Evolutionary conservation across 1,140 invertebrate genomes (phyloP).

Genomic region (Saccostrea cuccullata): DNA sequence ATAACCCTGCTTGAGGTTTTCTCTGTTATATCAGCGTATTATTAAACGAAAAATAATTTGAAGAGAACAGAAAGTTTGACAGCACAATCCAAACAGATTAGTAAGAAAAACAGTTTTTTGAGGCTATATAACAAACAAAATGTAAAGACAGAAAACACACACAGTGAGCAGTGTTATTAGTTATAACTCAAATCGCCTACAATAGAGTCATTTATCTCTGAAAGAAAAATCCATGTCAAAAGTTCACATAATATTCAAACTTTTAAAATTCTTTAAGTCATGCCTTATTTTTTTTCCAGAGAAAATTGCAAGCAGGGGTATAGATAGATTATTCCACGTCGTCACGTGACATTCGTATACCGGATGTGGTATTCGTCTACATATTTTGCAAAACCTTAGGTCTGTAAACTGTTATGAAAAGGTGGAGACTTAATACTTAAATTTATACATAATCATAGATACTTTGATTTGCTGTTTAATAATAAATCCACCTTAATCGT

Average conservation of each 20-base stretch:
- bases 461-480: conserved; percentile 30
- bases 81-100: conserved; percentile 37
- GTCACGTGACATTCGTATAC: neutral
- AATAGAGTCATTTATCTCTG: conserved; percentile 3
- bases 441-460: conserved; percentile 26
- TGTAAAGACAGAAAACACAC: conserved; percentile 30
- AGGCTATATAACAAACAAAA: conserved; percentile 28
- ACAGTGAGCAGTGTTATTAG: conserved; percentile 19
- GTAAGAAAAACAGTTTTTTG: conserved; percentile 37
- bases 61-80: conserved; percentile 37
- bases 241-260: conserved; percentile 26
- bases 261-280: neutral
- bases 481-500: conserved; percentile 27
- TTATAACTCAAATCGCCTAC: conserved; percentile 8
- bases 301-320: conserved; percentile 43
- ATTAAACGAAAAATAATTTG: conserved; percentile 17
- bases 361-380: neutral
- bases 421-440: neutral
- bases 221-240: conserved; percentile 34
- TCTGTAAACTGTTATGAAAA: neutral
- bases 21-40: conserved; percentile 39
- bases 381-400: conserved; percentile 12
- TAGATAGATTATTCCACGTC: neutral
- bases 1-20: conserved; percentile 44
- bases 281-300: conserved; percentile 29